Conservation (phyloP, 2,888 invertebrate species). For the Leptinotarsa peninsularis region DNA sequence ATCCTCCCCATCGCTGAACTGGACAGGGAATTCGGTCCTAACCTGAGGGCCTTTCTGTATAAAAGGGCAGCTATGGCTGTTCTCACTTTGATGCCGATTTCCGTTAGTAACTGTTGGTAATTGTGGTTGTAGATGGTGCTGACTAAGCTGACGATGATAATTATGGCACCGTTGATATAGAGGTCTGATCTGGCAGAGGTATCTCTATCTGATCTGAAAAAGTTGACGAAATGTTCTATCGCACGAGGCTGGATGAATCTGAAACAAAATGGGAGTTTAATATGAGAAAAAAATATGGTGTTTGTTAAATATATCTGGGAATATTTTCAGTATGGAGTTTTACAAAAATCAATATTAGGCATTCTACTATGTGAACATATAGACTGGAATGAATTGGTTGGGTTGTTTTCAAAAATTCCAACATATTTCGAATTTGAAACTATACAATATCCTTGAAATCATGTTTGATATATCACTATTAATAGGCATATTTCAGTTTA, state of each 20-base stretch:
- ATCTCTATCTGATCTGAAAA: constrained; percentile 51
- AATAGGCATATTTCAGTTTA: no score
- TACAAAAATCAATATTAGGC: no score
- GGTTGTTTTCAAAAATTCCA: no score
- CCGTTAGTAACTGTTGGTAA: constrained; percentile 80
- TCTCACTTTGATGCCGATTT: constrained; percentile 80
- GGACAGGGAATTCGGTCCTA: constrained; percentile 70
- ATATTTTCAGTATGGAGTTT: no score
- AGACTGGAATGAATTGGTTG: no score
- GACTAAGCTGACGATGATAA: constrained; percentile 77
- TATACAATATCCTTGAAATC: no score
- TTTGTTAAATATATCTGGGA: no score
- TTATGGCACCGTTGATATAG: constrained; percentile 79
- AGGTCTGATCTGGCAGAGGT: constrained; percentile 65
- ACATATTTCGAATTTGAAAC: no score
- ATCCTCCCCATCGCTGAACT: constrained; percentile 78
- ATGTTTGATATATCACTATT: no score
- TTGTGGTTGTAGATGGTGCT: constrained; percentile 78
- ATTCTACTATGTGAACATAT: no score
- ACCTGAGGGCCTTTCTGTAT: constrained; percentile 72
- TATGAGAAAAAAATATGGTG: not conserved
- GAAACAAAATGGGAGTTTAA: constrained; percentile 31
- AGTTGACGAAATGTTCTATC: constrained; percentile 54
- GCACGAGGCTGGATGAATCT: constrained; percentile 56
- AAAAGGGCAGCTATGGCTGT: constrained; percentile 84